Percentiles rank a stretch among this genome's conserved stretches.
phyloP scores from a whole-genome alignment of 2,113 vertebrate species.

The Seriola aureovittata region DNA sequence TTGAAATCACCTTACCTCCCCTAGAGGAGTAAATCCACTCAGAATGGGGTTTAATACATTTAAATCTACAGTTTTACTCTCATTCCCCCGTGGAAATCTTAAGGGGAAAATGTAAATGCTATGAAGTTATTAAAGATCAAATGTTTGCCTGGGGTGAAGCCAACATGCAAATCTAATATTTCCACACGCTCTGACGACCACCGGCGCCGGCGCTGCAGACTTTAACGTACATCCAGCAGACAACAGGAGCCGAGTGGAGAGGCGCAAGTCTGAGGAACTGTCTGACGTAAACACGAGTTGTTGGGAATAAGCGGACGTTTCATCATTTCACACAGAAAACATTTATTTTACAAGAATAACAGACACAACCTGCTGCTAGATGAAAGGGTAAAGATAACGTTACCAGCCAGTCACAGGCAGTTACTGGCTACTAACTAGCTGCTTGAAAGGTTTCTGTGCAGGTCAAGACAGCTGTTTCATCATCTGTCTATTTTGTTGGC shows the following conservation, averaged over 20 bases:
- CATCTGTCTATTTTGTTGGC: too few species aligned
- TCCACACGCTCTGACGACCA: background rate
- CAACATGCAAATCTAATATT: background rate
- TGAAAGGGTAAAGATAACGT: background rate
- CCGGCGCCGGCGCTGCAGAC: background rate
- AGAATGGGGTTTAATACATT: background rate
- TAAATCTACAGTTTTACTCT: background rate
- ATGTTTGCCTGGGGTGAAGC: background rate
- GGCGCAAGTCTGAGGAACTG: background rate
- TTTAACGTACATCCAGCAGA: too few species aligned
- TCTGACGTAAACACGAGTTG: background rate
- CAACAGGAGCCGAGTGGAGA: background rate
- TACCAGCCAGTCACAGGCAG: background rate
- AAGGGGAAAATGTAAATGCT: background rate
- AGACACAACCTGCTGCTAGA: background rate
- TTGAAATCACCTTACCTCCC: background rate
- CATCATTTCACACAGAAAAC: background rate
- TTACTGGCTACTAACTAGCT: too few species aligned
- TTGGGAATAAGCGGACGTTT: too few species aligned
- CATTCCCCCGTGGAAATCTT: background rate
- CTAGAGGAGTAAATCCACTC: background rate
- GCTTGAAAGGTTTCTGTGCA: too few species aligned
- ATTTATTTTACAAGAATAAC: too few species aligned
- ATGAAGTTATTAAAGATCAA: background rate
- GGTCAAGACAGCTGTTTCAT: too few species aligned